Base-by-base conservation (phyloP, 2,797 vertebrate species). In the Mormyrops boulengeri region DNA sequence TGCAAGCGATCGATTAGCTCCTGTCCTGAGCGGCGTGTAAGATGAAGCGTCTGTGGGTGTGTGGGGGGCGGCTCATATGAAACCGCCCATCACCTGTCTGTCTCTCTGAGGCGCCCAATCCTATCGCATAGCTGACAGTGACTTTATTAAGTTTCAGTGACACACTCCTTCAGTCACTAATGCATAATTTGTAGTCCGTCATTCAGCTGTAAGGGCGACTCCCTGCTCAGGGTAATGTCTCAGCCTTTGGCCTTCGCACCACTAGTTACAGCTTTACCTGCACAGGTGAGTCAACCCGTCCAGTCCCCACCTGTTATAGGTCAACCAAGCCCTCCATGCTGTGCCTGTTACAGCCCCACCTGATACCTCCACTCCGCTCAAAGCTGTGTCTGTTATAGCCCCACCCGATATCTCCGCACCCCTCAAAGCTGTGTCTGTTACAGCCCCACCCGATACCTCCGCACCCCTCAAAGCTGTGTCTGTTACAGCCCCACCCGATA, bases 1-100 rank as follows among this genome's bases (percentile, higher is more conserved):
- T 41, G 47, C 55, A 50, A 19, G 47, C 12, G 52, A 89, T 89
- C 41, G 88, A 89, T 89, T 89, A 34, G 85, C 49, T 26, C 44
- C 84, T 50, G 41, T 85, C 44, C 49, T 85, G 47, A 50, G 22
- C 84, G 8, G 47, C 11, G 22, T n/a, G 77, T 82, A 44, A 47
- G 41, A 82, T 11, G 77, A 22, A 7, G 77, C 77, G 19, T 44
- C 30, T 22, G 47, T 77, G 12, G 34, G 30, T 9, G 34, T 30
- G 7, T 2, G 69, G 11, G 30, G 73, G 38, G 38, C 38, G 0
- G 19, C 77, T 82, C 77, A 82, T 82, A 47, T 82, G 11, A 47
- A 82, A 47, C 41, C 38, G 41, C 19, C 77, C 77, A 44, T 82
- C 38, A 47, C 77, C 77, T 82, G 38, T 19, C 73, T 0, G 38